These are phyloP conservation scores for Leucophenga maculata DNA, from an alignment of 2,888 invertebrate genomes.

Conservation along the genomic window DNA sequence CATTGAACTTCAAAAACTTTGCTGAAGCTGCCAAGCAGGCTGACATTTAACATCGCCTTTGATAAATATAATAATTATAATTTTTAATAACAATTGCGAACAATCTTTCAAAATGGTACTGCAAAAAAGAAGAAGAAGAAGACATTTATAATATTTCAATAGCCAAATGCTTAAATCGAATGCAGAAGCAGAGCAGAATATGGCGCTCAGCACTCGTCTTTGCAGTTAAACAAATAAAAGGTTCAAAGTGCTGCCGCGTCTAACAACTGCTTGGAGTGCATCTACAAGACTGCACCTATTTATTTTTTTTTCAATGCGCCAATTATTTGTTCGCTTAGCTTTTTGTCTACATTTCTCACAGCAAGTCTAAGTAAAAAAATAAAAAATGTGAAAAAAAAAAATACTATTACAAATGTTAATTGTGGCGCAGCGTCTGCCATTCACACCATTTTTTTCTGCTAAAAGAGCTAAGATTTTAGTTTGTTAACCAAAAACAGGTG, in stretches of 20 bases:
- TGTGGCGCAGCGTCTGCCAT: conserved; percentile 15
- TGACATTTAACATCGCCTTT: conserved; percentile 4
- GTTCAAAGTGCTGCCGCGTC: too few relatives aligned
- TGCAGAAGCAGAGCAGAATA: too few relatives aligned
- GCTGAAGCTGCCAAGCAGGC: background rate
- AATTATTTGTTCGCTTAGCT: background rate
- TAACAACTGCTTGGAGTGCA: too few relatives aligned
- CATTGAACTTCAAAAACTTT: conserved; percentile 5
- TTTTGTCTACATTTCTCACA: background rate
- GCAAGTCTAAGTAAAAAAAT: background rate
- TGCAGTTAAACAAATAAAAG: background rate
- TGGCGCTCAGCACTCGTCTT: background rate
- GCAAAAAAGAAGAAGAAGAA: too few relatives aligned
- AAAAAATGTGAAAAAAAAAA: background rate
- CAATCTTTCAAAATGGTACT: too few relatives aligned
- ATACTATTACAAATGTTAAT: background rate
- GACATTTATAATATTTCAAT: too few relatives aligned
- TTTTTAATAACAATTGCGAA: conserved; percentile 2
- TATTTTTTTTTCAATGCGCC: background rate
- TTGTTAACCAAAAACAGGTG: conserved; percentile 59
- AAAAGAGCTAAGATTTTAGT: background rate
- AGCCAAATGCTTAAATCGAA: too few relatives aligned
- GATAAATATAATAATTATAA: background rate
- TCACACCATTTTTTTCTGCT: background rate
- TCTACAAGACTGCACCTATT: conserved; percentile 20